Evolutionary conservation across 2,113 vertebrate genomes (phyloP), one percentile per base, ranked within the genome.

Genomic region (Tor tambroides): DNA sequence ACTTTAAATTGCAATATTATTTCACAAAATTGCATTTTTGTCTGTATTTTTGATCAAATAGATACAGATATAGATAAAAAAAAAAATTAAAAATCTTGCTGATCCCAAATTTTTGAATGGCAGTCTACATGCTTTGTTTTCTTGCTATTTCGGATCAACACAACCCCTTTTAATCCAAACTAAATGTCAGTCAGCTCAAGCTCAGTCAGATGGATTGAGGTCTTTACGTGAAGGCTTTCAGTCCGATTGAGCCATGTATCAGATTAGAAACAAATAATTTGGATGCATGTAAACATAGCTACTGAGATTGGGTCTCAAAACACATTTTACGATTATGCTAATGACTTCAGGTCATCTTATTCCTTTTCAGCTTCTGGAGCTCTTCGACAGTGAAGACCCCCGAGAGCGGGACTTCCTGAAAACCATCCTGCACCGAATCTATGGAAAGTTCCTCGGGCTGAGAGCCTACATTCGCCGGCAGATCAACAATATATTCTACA

Each of bases 401-500:
- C 90, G 98, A 92, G 98, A 99, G 88, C 91, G 98, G 83, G 98
- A 99, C 93, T 99, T 99, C 92, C 95, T 99, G 26, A 99, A 99
- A 93, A 99, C 98, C 72, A 99, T 99, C 92, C 96, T 99, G 38
- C 98, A 99, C 91, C 94, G 98, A 59, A 98, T 99, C 94, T 99
- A 99, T 0, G 98, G 98, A 35, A 99, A 99, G 93, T 99, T 99
- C 92, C 94, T 99, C 74, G 98, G 98, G 32, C 95, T 99, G 67
- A 94, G 98, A 9, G 98, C 98, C 0, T 99, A 98, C 59, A 96
- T 99, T 90, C 96, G 98, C 26, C 94, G 98, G 59, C 98, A 99
- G 93, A 98, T 99, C 93, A 99, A 99, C 93, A 98, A 99, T 92
- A 99, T 99, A 93, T 99, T 99, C 94, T 97, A 97, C 93, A 96